phyloP scores from a whole-genome alignment of 2,113 vertebrate genomes.

The Eulemur macaco region DNA sequence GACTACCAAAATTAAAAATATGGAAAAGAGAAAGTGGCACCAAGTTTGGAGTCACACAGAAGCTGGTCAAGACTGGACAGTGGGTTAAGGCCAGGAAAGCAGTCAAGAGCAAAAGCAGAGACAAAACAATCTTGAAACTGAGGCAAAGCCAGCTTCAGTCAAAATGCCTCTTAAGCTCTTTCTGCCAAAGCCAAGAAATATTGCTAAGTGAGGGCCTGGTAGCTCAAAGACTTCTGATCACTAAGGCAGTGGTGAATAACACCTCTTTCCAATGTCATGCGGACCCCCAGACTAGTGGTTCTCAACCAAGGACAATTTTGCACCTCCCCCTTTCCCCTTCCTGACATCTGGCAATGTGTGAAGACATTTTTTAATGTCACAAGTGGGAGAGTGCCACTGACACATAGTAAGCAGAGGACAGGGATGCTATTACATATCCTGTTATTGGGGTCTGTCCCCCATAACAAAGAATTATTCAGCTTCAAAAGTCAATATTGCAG shows the following conservation, averaged over 20 bases:
- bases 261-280: background rate
- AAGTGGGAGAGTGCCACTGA: background rate
- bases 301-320: background rate
- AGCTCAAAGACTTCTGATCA: background rate
- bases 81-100: background rate
- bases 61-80: background rate
- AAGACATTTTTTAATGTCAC: background rate
- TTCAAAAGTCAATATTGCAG: background rate
- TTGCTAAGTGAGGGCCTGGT: background rate
- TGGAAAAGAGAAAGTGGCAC: background rate
- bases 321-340: background rate
- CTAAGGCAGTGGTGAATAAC: background rate
- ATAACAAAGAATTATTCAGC: background rate
- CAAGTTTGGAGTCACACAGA: conserved; percentile 26
- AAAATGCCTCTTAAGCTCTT: background rate
- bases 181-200: background rate
- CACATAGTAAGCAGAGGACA: background rate
- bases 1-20: background rate
- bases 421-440: background rate
- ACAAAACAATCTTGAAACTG: background rate
- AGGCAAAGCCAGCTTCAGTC: conserved; percentile 30
- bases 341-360: background rate
- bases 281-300: background rate
- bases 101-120: conserved; percentile 58
- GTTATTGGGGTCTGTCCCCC: background rate